Base-by-base conservation (phyloP, 2,888 invertebrate genomes). In the Calliphora vomitoria region DNA sequence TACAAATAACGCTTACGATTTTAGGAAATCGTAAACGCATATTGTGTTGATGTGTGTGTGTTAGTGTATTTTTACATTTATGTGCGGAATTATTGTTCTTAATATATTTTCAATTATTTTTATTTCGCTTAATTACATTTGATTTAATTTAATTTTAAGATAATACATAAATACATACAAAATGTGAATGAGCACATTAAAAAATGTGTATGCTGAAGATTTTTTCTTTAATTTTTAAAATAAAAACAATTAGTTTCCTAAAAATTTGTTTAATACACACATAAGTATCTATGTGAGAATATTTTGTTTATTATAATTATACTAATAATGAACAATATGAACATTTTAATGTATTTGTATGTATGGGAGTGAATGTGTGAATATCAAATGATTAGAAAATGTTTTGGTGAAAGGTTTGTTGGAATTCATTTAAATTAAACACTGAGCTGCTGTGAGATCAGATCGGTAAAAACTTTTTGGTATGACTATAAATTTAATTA, bases 1-100 rank as follows among this genome's bases (percentile, higher is more conserved):
- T 71, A 82, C 44, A 82, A 82, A 74, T 8, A 18, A 15, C 35
- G 35, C n/a, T 74, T 47, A 66, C 74, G 74, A 74, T 58, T 66
- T 66, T n/a, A 2, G 55, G 10, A 74, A 68, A 82, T 82, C 83
- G 44, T 78, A 0, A 78, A 35, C 20, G 35, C 55, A 18, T 72
- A 53, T 18, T 41, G 18, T 55, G 31, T 8, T 11, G 5, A 6
- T 50, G 15, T 58, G 55, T 41, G 8, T 38, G 41, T 72, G 15
- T 66, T 11, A 47, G n/a, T 41, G 38, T 53, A 20, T 15, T 15
- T 41, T 20, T 41, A 25, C 55, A 8, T 64, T 8, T 53, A 0
- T 55, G 11, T 44, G 31, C n/a, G 62, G 4, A n/a, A 6, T 8
- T 8, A 6, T 62, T 35, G 4, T 4, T 15, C 15, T 35, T 35